A percentile compares a stretch with the other conserved stretches of the same genome.
phyloP scores from a whole-genome alignment of 1,140 invertebrate genomes.

The Drosophila rhopaloa region DNA sequence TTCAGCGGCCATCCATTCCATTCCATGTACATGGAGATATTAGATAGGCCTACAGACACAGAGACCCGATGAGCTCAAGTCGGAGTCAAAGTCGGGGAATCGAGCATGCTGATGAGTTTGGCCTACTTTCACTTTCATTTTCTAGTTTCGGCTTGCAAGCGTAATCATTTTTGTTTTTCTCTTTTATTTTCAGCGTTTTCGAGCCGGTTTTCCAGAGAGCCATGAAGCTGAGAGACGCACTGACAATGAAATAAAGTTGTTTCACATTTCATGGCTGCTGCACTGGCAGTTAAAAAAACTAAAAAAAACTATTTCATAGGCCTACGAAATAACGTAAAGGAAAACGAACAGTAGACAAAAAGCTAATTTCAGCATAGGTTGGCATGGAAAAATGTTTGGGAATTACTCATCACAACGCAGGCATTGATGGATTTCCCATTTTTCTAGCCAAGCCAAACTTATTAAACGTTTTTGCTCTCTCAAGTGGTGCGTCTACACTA shows the following conservation, averaged over 20 bases:
- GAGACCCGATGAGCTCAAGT: conserved; percentile 40
- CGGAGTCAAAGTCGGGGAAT: conserved; percentile 51
- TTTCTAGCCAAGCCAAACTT: conserved; percentile 52
- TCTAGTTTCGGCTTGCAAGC: conserved; percentile 58
- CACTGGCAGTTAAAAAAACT: conserved; percentile 7
- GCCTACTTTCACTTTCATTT: conserved; percentile 80
- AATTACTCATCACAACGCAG: conserved; percentile 46
- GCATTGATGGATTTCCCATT: conserved; percentile 21
- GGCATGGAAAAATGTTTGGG: conserved; percentile 47
- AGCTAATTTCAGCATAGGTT: conserved; percentile 2
- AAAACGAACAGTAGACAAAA: conserved; percentile 1
- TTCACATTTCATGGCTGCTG: conserved; percentile 74
- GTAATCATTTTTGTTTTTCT: conserved; percentile 51
- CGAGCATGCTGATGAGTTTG: conserved; percentile 75
- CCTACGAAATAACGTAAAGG: conserved; percentile 14
- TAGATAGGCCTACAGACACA: conserved; percentile 53
- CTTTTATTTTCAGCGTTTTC: conserved; percentile 42
- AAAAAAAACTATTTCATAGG: conserved; percentile 48
- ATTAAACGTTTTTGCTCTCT: conserved; percentile 45
- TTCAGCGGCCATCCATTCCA: conserved; percentile 3
- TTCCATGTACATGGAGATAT: conserved; percentile 21
- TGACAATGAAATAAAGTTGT: conserved; percentile 80
- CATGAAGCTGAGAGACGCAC: conserved; percentile 18
- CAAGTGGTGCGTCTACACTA: conserved; percentile 16
- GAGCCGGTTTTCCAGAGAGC: conserved; percentile 64